These are phyloP conservation scores for Trichopria drosophilae DNA, from an alignment of 2,888 invertebrate species.

Conservation along the genomic window DNA sequence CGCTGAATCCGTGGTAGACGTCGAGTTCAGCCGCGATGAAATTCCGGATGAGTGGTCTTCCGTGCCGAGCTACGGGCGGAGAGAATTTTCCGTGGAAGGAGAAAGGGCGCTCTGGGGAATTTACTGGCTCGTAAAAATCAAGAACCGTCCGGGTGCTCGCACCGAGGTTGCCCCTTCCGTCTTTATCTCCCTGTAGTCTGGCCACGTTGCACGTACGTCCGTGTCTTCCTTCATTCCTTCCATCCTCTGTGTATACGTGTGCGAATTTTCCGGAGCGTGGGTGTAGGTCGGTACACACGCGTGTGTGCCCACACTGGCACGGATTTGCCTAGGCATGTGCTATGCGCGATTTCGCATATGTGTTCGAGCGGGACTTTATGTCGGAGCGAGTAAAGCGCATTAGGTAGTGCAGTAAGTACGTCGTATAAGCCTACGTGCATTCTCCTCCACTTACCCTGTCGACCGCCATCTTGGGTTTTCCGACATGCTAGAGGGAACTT, in stretches of 20 bases:
- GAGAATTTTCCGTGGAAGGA: constrained; percentile 30
- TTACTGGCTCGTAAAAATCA: constrained; percentile 59
- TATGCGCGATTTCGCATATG: too few species aligned
- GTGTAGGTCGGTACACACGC: too few species aligned
- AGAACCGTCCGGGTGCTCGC: constrained; percentile 50
- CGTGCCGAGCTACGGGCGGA: constrained; percentile 12
- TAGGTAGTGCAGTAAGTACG: too few species aligned
- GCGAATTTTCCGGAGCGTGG: constrained; percentile 19
- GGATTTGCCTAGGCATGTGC: too few species aligned
- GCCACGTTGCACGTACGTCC: constrained; percentile 28
- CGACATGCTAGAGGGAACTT: too few species aligned
- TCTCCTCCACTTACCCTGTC: too few species aligned
- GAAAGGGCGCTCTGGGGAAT: constrained; percentile 48
- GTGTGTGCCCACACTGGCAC: too few species aligned
- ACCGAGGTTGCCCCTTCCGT: constrained; percentile 46
- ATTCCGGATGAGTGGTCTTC: constrained; percentile 36
- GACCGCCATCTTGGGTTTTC: too few species aligned
- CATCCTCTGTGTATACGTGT: not conserved
- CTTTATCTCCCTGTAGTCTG: constrained; percentile 34
- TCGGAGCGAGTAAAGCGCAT: too few species aligned
- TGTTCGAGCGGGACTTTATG: too few species aligned
- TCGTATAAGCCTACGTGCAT: too few species aligned
- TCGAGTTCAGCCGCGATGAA: constrained; percentile 38
- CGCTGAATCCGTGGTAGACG: constrained; percentile 35
- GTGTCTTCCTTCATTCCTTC: not conserved